phyloP scores from a whole-genome alignment of 2,113 vertebrate genomes.

The Recurvirostra avosetta region DNA sequence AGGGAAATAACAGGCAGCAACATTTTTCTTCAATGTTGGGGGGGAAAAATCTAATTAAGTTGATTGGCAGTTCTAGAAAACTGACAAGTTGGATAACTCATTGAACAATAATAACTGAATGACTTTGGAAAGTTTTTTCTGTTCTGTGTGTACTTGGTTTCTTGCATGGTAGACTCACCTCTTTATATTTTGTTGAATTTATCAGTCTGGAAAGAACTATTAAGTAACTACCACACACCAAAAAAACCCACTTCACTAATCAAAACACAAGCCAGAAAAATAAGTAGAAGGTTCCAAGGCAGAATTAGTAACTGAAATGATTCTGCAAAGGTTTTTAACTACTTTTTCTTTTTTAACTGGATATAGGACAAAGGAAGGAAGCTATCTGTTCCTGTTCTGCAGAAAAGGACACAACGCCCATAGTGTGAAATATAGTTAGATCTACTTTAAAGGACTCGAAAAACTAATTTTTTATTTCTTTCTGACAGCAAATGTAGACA shows the following conservation, averaged over 20 bases:
- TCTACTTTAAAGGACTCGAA: background rate
- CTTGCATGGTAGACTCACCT: background rate
- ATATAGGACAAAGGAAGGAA: background rate
- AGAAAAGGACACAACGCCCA: background rate
- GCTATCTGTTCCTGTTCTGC: conserved; percentile 10
- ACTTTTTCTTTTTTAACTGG: background rate
- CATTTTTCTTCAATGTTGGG: background rate
- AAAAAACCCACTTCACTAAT: background rate
- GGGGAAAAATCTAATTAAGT: background rate
- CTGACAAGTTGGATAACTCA: background rate
- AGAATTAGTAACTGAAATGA: background rate
- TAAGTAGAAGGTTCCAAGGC: background rate
- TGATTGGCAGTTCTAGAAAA: conserved; percentile 7
- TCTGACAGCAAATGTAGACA: background rate
- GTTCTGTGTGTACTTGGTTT: background rate
- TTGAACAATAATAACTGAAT: background rate
- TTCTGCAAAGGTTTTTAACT: background rate
- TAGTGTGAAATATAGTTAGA: background rate
- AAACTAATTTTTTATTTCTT: background rate
- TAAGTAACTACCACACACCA: background rate
- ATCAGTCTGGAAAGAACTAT: background rate
- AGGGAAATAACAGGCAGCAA: background rate
- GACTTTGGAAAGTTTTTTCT: background rate
- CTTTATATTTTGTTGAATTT: background rate
- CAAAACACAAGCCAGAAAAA: background rate